Base-by-base conservation (phyloP, 1,140 invertebrate species). In the Archegozetes longisetosus region DNA sequence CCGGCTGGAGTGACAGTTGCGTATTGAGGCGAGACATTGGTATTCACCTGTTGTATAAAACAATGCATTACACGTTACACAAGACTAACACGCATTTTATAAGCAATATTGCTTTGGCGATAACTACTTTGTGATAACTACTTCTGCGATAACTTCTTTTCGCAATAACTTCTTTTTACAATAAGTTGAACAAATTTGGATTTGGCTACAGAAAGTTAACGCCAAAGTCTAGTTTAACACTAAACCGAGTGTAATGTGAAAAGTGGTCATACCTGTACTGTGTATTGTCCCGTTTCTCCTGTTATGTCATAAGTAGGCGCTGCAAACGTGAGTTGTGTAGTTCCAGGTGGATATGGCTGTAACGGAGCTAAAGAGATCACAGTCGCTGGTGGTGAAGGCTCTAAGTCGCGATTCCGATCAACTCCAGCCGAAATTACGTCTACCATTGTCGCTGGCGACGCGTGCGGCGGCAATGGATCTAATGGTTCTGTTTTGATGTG, bases 311-410 rank as follows among this genome's bases (percentile, higher is more conserved):
- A 63, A 3, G 62, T 23, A 27, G 62, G 53, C n/a, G 62, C 40
- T 13, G 61, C 61, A 61, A 63, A 63, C 22, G 62, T 63, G 14
- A 63, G 46, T 53, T 62, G 61, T 22, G 61, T 62, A 25, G 57
- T n/a, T 17, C 14, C 47, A 20, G 50, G 50, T 26, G 53, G 62
- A 56, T 63, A 63, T 2, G 62, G 62, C 40, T 63, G 58, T 26
- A 58, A 57, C 9, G 62, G 62, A 22, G 62, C 62, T 17, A 63
- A 26, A 6, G 58, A 60, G 17, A 63, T 63, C 1, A 63, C 62
- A 17, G 62, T 63, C 13, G 62, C 28, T 14, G 61, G 61, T 52
- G 61, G 61, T 24, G 61, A 62, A 17, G 52, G 56, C 23, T 63
- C 58, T n/a, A 60, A 47, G 12, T 63, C 62, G 46, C 58, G 58